Percentiles rank a stretch among this genome's conserved stretches.
phyloP scores from a whole-genome alignment of 1,140 invertebrate genomes.

The Epicauta chinensis region DNA sequence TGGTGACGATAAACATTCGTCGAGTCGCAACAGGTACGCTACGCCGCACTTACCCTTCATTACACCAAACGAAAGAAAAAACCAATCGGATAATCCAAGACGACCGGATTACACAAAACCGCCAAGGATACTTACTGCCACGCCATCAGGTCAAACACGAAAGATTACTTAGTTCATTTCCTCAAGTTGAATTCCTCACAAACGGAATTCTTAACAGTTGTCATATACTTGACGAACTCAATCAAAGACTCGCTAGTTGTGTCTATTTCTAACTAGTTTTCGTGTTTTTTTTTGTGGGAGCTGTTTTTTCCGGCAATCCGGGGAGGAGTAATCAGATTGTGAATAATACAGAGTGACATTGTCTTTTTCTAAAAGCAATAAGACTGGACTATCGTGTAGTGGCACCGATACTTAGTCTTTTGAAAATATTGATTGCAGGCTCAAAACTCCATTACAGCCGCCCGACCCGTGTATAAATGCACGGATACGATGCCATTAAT shows the following conservation, averaged over 20 bases:
- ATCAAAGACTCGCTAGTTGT: too few relatives aligned
- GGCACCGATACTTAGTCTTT: conserved; percentile 10
- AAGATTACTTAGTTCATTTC: conserved; percentile 11
- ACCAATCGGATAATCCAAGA: conserved; percentile 20
- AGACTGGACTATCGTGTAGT: too few relatives aligned
- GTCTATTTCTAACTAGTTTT: too few relatives aligned
- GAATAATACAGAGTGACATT: too few relatives aligned
- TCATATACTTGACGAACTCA: too few relatives aligned
- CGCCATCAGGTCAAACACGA: conserved; percentile 8
- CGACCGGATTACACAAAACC: conserved; percentile 21
- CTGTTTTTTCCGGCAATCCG: too few relatives aligned
- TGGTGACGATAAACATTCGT: conserved; percentile 32
- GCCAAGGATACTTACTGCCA: conserved; percentile 7
- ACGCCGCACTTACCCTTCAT: conserved; percentile 23
- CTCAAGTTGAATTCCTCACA: not conserved
- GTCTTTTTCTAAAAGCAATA: too few relatives aligned
- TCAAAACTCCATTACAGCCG: conserved; percentile 44
- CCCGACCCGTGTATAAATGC: conserved; percentile 40
- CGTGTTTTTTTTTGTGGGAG: too few relatives aligned
- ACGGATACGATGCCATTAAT: conserved; percentile 44
- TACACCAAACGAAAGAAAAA: conserved; percentile 21
- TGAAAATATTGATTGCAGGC: conserved; percentile 43
- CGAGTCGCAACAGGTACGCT: conserved; percentile 30
- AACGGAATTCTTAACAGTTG: too few relatives aligned
- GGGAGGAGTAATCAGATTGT: too few relatives aligned